These are phyloP conservation scores for Clarias platycephalus DNA, from an alignment of 2,797 vertebrate species.

Conservation along the genomic window DNA sequence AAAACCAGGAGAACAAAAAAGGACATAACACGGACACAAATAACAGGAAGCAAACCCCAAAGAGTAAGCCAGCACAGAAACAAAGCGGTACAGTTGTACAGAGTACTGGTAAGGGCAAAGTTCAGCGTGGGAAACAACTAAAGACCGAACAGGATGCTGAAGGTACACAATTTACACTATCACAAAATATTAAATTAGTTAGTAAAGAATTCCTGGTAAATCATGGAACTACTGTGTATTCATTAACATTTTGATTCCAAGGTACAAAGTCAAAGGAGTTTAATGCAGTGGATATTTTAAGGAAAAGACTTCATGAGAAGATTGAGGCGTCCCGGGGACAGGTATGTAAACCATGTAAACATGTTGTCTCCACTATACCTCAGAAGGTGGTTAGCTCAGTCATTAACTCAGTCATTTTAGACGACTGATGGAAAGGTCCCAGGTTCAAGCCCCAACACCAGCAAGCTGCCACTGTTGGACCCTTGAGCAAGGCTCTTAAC, in stretches of 20 bases:
- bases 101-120: conserved; percentile 36
- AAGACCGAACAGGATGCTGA: conserved; percentile 28
- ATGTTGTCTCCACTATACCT: no score
- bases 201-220: not conserved
- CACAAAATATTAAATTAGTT: not conserved
- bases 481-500: no score
- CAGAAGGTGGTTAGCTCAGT: no score
- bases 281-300: conserved; percentile 81
- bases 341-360: conserved; percentile 67
- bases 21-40: conserved; percentile 55
- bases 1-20: conserved; percentile 70
- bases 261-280: conserved; percentile 63
- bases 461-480: no score
- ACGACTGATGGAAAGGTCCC: no score
- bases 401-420: no score
- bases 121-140: conserved; percentile 43
- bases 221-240: not conserved
- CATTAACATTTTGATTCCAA: conserved; percentile 58
- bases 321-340: conserved; percentile 85
- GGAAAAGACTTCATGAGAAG: conserved; percentile 87
- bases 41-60: conserved; percentile 42
- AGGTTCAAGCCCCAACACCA: no score
- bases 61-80: conserved; percentile 54
- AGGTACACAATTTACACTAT: conserved; percentile 48
- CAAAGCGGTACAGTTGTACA: conserved; percentile 5